phyloP scores from a whole-genome alignment of 64 coral and sea anemone species.

The Orbicella faveolata region DNA sequence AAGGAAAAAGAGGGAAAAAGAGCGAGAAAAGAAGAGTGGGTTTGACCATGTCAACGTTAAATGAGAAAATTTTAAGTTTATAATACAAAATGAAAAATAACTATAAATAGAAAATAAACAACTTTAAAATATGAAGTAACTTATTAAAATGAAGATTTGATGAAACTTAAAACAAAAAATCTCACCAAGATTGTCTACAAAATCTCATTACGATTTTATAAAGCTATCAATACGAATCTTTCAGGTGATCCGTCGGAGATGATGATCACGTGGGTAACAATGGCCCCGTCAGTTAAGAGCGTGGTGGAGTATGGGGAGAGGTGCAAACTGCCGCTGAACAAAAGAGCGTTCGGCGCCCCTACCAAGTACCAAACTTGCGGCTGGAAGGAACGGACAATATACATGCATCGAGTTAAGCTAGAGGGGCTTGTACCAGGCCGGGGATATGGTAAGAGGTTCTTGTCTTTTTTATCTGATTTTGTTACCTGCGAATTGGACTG shows the following conservation, averaged over 20 bases:
- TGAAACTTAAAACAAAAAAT: too few relatives aligned
- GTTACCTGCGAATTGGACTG: too few relatives aligned
- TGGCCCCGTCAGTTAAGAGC: constrained; percentile 43
- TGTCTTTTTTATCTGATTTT: not conserved
- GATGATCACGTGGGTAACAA: constrained; percentile 81
- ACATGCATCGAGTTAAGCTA: constrained; percentile 70
- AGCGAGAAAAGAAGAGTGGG: too few relatives aligned
- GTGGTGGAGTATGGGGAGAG: constrained; percentile 76
- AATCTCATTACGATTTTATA: too few relatives aligned
- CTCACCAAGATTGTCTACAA: too few relatives aligned
- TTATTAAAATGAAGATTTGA: too few relatives aligned
- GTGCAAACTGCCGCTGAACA: constrained; percentile 24
- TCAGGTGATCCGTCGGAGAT: constrained; percentile 76
- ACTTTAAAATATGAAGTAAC: too few relatives aligned
- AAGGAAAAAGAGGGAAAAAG: too few relatives aligned
- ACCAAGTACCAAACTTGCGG: constrained; percentile 68
- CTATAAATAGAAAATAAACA: too few relatives aligned
- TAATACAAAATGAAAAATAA: too few relatives aligned
- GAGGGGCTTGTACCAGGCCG: constrained; percentile 43
- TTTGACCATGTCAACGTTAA: too few relatives aligned
- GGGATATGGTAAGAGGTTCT: constrained; percentile 54
- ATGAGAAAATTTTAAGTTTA: too few relatives aligned
- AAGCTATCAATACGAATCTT: not conserved
- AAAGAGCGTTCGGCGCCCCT: constrained; percentile 33
- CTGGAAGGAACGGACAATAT: constrained; percentile 54